Conservation (phyloP, 2,113 vertebrate genomes). For the Ancistrus triradiatus region DNA sequence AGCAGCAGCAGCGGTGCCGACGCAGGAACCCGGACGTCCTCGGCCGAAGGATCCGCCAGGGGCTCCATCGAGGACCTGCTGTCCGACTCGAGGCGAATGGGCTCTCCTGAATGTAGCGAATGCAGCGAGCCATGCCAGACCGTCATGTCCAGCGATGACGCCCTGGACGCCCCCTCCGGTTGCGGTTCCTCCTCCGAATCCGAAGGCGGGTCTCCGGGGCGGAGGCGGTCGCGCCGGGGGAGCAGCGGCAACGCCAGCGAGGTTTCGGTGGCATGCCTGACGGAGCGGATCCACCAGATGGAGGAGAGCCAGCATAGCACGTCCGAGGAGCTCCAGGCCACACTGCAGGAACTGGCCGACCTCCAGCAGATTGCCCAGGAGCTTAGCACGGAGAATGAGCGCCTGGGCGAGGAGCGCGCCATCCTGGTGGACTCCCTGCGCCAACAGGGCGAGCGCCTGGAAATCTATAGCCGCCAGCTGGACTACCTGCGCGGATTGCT, state of each 20-base stretch:
- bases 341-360: constrained; percentile 81
- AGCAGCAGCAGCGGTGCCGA: constrained; percentile 70
- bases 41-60: constrained; percentile 80
- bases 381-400: constrained; percentile 80
- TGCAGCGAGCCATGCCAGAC: constrained; percentile 86
- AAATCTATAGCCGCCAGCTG: constrained; percentile 77
- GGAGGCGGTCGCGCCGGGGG: constrained; percentile 74
- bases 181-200: constrained; percentile 78
- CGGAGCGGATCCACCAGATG: constrained; percentile 86
- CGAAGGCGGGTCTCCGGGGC: constrained; percentile 66
- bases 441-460: constrained; percentile 81
- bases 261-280: constrained; percentile 82
- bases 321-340: constrained; percentile 83
- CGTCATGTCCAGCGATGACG: constrained; percentile 82
- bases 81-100: constrained; percentile 75
- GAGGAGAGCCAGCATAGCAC: constrained; percentile 88
- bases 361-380: constrained; percentile 85
- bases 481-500: constrained; percentile 80
- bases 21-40: constrained; percentile 67
- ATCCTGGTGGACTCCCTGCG: constrained; percentile 84
- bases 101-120: constrained; percentile 85
- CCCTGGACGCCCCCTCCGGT: constrained; percentile 74
- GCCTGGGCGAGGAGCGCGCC: constrained; percentile 80
- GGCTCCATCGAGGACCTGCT: constrained; percentile 83
- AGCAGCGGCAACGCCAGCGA: constrained; percentile 79